Conservation (phyloP, 1,140 invertebrate species). For the Bilobella aurantiaca region DNA sequence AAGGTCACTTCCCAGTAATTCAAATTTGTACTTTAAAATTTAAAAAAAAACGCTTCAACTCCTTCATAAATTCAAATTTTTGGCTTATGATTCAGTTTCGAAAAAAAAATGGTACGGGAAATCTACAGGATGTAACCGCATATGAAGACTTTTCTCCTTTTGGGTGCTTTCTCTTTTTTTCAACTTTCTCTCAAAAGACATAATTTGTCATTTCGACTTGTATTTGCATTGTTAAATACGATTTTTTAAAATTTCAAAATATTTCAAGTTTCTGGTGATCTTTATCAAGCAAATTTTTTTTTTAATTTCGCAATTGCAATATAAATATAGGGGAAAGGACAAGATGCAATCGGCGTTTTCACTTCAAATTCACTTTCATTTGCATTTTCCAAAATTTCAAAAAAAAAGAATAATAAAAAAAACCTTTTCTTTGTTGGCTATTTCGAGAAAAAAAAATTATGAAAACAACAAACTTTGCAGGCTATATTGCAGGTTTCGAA, state of each 20-base stretch:
- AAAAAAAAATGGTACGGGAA: no score
- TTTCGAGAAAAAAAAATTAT: not conserved
- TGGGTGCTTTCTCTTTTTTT: not conserved
- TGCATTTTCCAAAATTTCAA: not conserved
- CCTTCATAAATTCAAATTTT: not conserved
- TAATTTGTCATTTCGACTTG: not conserved
- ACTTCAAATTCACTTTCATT: no score
- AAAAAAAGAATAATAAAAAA: not conserved
- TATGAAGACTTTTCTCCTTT: not conserved
- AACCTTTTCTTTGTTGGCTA: not conserved
- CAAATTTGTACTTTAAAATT: not conserved
- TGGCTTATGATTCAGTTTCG: no score
- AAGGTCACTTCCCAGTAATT: no score
- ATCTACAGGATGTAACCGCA: not conserved
- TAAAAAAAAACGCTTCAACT: not conserved
- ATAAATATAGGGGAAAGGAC: no score
- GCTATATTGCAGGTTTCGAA: not conserved
- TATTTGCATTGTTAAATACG: not conserved
- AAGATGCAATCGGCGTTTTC: no score
- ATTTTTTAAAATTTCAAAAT: not conserved
- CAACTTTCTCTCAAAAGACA: not conserved
- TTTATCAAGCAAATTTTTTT: not conserved
- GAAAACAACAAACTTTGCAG: not conserved
- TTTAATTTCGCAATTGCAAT: not conserved
- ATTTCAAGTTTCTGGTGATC: no score